phyloP scores from a whole-genome alignment of 1,140 invertebrate species.

The Drosophila lacteicornis region DNA sequence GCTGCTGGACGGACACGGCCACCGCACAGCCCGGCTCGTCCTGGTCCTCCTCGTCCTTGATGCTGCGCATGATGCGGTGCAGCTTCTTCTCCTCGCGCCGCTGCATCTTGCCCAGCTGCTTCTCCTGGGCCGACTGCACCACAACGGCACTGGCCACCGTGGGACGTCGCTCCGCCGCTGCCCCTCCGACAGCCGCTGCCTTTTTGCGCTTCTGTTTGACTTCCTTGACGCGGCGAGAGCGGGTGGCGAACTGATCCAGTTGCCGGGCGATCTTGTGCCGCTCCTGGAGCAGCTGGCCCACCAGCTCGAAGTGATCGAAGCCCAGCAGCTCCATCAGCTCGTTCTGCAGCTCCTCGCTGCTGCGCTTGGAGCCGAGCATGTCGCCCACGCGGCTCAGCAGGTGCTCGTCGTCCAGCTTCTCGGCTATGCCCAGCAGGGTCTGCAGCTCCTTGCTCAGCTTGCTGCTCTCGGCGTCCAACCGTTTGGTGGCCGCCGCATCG shows the following conservation, averaged over 20 bases:
- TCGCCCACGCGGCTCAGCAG: constrained; percentile 87
- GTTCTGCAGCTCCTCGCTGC: constrained; percentile 92
- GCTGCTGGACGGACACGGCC: constrained; percentile 76
- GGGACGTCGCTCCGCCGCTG: constrained; percentile 53
- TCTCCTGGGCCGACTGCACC: constrained; percentile 94
- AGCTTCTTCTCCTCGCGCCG: constrained; percentile 95
- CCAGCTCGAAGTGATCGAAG: constrained; percentile 94
- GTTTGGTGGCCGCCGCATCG: constrained; percentile 64
- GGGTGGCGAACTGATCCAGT: constrained; percentile 76
- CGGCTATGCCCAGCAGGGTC: constrained; percentile 52
- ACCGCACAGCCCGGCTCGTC: constrained; percentile 86
- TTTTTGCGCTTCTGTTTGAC: constrained; percentile 55
- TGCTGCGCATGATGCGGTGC: constrained; percentile 87
- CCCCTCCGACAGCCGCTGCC: constrained; percentile 10
- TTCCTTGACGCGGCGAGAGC: constrained; percentile 71
- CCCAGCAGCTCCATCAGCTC: constrained; percentile 94
- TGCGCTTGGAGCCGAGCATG: constrained; percentile 88
- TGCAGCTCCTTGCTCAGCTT: constrained; percentile 85
- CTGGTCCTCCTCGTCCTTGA: constrained; percentile 86
- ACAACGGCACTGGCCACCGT: constrained; percentile 86
- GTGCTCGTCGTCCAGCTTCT: constrained; percentile 87
- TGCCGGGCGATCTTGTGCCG: constrained; percentile 87
- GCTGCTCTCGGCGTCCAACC: constrained; percentile 13
- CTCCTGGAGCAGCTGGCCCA: constrained; percentile 91
- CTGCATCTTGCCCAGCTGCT: constrained; percentile 91